These are phyloP conservation scores for Penelope pileata DNA, from an alignment of 2,113 vertebrate genomes.

Conservation along the genomic window DNA sequence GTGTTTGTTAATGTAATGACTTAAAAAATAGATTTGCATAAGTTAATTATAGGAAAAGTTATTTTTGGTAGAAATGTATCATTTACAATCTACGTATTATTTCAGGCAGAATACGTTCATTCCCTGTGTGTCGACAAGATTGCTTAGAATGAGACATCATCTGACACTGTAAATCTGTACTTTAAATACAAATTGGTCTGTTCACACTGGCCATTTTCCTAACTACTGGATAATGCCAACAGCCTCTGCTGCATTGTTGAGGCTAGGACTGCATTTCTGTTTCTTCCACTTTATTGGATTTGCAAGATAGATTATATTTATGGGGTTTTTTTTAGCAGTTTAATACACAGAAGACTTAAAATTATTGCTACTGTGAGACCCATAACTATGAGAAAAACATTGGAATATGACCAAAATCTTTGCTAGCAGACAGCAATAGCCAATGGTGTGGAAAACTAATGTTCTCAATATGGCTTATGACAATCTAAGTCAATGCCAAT, in stretches of 20 bases:
- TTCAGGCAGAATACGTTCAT: not conserved
- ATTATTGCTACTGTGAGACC: slow-evolving; percentile 31
- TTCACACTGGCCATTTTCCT: slow-evolving; percentile 11
- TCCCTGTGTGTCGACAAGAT: slow-evolving; percentile 1
- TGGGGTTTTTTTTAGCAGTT: not conserved
- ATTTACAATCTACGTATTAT: not conserved
- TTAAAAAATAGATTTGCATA: not conserved
- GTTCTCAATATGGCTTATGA: not conserved
- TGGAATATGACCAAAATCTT: slow-evolving; percentile 17
- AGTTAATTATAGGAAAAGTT: not conserved
- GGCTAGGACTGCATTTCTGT: not conserved
- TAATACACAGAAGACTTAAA: slow-evolving; percentile 42
- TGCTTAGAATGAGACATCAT: slow-evolving; percentile 22
- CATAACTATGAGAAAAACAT: not conserved
- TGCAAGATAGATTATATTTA: slow-evolving; percentile 31
- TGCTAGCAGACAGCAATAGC: not conserved
- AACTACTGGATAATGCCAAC: slow-evolving; percentile 9
- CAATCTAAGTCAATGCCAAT: not conserved
- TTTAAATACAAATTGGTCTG: slow-evolving; percentile 16
- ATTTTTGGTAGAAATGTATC: not conserved
- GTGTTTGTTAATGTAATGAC: not conserved
- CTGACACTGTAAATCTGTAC: slow-evolving; percentile 8
- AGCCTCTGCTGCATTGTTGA: not conserved
- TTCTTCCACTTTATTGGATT: not conserved
- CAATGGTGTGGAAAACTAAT: not conserved